Conservation (phyloP, 2,888 invertebrate genomes). For the Stenichneumon culpator region DNA sequence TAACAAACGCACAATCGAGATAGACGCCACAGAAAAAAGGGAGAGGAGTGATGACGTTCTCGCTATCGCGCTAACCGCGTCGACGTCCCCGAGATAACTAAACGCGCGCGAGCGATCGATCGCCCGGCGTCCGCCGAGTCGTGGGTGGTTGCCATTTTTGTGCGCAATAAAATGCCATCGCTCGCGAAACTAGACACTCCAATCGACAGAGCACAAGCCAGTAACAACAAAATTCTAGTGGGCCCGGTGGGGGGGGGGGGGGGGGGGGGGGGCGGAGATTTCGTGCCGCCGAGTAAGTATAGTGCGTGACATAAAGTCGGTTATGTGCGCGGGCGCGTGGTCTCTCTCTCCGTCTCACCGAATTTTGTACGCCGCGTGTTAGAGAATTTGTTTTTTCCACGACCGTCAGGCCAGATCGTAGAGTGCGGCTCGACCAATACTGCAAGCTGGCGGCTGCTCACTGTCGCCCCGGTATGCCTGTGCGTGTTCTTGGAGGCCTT, state of each 20-base stretch:
- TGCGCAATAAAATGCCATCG: constrained; percentile 38
- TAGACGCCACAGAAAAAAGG: background rate
- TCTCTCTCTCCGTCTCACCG: constrained; percentile 1
- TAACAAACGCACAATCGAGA: background rate
- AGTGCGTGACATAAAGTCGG: constrained; percentile 34
- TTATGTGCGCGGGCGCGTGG: background rate
- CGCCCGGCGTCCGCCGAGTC: constrained; percentile 55
- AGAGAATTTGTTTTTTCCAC: constrained; percentile 7
- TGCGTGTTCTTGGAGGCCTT: background rate
- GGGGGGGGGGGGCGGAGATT: background rate
- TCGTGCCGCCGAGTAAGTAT: background rate
- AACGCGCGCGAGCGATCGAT: constrained; percentile 62
- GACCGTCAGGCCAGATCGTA: background rate
- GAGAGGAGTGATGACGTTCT: constrained; percentile 12
- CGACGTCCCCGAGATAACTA: constrained; percentile 64
- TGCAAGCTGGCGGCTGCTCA: background rate
- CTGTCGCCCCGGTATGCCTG: background rate
- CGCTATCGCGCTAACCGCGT: constrained; percentile 58
- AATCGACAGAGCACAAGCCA: background rate
- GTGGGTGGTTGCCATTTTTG: constrained; percentile 68
- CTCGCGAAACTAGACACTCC: constrained; percentile 21
- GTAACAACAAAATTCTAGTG: background rate
- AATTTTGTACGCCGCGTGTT: background rate
- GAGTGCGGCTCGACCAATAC: background rate
- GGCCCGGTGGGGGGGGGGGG: no score